Percentiles rank a stretch among this genome's conserved stretches.
phyloP scores from a whole-genome alignment of 2,797 vertebrate species.

The Pseudocheirus occidentalis region DNA sequence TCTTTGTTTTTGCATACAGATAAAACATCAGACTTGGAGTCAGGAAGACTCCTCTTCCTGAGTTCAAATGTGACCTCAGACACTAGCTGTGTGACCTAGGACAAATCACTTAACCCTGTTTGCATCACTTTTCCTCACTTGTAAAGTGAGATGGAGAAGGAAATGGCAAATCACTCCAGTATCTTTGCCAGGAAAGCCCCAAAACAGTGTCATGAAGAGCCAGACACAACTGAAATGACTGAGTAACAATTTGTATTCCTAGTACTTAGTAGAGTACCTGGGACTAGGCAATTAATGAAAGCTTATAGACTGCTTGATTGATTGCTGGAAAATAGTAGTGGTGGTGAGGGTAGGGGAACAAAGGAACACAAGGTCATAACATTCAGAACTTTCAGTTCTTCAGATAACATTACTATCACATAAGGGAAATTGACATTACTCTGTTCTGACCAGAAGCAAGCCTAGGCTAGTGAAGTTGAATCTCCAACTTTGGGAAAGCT shows the following conservation, averaged over 20 bases:
- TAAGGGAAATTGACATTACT: background rate
- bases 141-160: background rate
- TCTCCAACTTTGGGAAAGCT: background rate
- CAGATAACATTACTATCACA: conserved; percentile 2
- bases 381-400: background rate
- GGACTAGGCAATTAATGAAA: background rate
- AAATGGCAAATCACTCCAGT: background rate
- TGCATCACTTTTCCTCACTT: background rate
- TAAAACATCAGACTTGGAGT: background rate
- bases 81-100: background rate
- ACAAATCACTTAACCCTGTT: background rate
- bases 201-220: background rate
- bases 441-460: background rate
- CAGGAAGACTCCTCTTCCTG: background rate
- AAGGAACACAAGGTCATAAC: background rate
- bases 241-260: background rate
- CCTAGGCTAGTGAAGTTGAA: background rate
- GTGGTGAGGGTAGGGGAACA: background rate
- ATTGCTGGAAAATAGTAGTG: background rate
- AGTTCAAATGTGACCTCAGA: background rate
- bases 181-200: background rate
- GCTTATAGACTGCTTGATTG: background rate
- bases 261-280: background rate
- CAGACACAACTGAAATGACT: background rate
- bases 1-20: background rate